These are phyloP conservation scores for Caloenas nicobarica DNA, from an alignment of 2,113 vertebrate species.

Conservation along the genomic window DNA sequence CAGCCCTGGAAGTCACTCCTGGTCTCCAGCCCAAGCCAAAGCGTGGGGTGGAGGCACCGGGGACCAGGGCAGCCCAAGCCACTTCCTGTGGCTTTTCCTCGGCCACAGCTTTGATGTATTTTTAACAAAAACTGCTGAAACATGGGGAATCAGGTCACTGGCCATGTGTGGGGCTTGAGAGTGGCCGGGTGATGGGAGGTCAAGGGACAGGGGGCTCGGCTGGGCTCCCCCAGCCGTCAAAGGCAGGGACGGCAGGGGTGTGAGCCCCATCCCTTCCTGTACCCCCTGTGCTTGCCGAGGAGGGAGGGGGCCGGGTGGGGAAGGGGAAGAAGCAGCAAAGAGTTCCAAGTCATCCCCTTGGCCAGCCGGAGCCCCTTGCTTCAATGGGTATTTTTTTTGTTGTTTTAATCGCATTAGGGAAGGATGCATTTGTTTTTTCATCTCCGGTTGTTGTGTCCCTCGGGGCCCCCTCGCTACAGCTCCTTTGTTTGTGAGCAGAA, in stretches of 20 bases:
- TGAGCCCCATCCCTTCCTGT: background rate
- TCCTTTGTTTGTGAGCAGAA: constrained; percentile 63
- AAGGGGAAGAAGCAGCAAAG: background rate
- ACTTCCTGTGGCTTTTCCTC: constrained; percentile 10
- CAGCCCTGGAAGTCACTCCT: background rate
- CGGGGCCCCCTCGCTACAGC: background rate
- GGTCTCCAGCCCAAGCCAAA: background rate
- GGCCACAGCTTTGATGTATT: constrained; percentile 35
- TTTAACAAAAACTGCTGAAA: background rate
- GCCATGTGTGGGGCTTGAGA: background rate
- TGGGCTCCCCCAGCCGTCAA: background rate
- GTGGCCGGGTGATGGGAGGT: rapidly evolving
- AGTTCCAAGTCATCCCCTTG: background rate
- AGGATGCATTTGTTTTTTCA: constrained; percentile 19
- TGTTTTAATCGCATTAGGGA: background rate
- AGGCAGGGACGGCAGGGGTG: background rate
- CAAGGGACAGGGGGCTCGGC: rapidly evolving
- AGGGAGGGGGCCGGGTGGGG: background rate
- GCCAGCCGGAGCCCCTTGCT: background rate
- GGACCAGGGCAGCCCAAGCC: background rate
- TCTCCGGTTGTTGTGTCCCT: constrained; percentile 52
- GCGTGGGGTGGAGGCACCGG: background rate
- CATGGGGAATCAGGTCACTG: rapidly evolving
- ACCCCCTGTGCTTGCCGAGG: background rate
- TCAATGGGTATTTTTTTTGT: background rate